These are phyloP conservation scores for Apamea epomidion DNA, from an alignment of 2,888 invertebrate genomes.

Conservation along the genomic window DNA sequence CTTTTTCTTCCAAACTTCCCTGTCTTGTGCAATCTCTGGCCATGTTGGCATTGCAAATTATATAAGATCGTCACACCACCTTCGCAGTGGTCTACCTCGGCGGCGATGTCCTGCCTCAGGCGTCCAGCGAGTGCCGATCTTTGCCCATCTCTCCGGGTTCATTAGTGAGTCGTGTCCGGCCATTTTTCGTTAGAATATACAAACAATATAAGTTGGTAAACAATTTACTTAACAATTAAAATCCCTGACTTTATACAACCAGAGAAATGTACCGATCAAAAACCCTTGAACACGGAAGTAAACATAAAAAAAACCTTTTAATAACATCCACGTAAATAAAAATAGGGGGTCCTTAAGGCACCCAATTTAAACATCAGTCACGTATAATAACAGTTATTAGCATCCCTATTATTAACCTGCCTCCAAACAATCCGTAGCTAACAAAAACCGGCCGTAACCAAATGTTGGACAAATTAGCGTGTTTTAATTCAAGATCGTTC, in stretches of 20 bases:
- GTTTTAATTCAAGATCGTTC: conserved; percentile 71
- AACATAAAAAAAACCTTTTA: background rate
- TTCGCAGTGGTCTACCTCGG: too few species aligned
- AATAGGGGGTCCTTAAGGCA: conserved; percentile 20
- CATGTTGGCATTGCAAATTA: too few species aligned
- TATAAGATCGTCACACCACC: too few species aligned
- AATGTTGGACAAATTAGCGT: conserved; percentile 73
- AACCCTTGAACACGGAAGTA: background rate
- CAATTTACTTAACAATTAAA: background rate
- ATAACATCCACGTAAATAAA: conserved; percentile 21
- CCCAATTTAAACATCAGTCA: conserved; percentile 55
- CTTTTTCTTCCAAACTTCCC: too few species aligned
- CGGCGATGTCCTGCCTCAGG: too few species aligned
- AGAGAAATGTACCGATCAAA: background rate
- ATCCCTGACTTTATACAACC: background rate
- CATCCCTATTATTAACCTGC: conserved; percentile 48
- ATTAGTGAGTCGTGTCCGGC: too few species aligned
- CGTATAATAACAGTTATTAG: conserved; percentile 59
- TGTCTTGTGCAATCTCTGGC: too few species aligned
- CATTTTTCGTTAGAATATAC: background rate
- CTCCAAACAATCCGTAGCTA: conserved; percentile 42
- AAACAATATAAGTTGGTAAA: background rate
- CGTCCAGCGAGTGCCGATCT: too few species aligned
- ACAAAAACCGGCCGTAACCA: conserved; percentile 57
- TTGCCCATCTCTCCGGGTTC: too few species aligned